phyloP scores from a whole-genome alignment of 2,113 vertebrate genomes.

The Diadophis punctatus region DNA sequence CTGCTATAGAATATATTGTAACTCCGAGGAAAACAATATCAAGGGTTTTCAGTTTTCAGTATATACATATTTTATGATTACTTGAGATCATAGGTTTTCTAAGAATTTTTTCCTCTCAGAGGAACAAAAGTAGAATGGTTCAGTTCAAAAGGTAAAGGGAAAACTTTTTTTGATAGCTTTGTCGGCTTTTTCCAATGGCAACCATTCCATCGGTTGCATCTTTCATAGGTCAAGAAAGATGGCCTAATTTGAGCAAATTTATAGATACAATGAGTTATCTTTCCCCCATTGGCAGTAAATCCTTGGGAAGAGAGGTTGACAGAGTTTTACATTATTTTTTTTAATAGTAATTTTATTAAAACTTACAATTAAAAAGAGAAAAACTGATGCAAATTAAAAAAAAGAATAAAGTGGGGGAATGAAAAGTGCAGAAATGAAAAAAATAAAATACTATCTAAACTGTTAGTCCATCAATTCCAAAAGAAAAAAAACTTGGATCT shows the following conservation, averaged over 20 bases:
- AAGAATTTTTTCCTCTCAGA: not conserved
- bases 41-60: not conserved
- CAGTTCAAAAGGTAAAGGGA: constrained; percentile 49
- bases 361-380: not conserved
- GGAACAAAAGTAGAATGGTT: constrained; percentile 4
- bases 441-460: not conserved
- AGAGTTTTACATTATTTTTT: not conserved
- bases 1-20: not conserved
- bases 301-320: not conserved
- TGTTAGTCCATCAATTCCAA: not conserved
- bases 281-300: not conserved
- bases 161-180: constrained; percentile 60
- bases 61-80: not conserved
- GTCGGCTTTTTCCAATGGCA: constrained; percentile 53
- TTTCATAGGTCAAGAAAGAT: constrained; percentile 25
- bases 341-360: not conserved
- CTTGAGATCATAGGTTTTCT: not conserved
- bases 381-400: not conserved
- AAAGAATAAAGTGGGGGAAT: not conserved
- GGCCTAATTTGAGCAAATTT: not conserved
- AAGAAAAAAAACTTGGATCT: not conserved
- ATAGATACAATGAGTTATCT: not conserved
- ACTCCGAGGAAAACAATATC: not conserved
- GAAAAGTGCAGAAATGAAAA: no score
- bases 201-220: constrained; percentile 42